Base-by-base conservation (phyloP, 2,797 vertebrate species). In the Rhynchonycteris naso region DNA sequence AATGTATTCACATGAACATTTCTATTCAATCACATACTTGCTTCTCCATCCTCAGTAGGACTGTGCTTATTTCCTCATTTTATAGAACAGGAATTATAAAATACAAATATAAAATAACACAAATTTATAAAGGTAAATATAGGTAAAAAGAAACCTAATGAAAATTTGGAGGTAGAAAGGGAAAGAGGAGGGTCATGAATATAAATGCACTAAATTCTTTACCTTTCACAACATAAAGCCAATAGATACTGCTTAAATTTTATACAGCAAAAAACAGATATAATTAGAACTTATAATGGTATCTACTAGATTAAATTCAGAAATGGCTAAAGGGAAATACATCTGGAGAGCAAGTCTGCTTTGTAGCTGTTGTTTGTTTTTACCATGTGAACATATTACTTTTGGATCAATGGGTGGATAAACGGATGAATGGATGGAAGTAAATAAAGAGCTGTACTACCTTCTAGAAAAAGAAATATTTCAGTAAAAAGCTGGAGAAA, bases 301-400 rank as follows among this genome's bases (percentile, higher is more conserved):
- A 86, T 50, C 33, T 43, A 52, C 30, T 14, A 63, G 26, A 43
- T 63, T 74, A 56, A 84, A 74, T 66, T 72, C 7, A 81, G 33
- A 90, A 80, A 74, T n/a, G 59, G n/a, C 50, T 78, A 54, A 68
- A 78, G 50, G 33, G 35, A 74, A 30, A 26, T 58, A 75, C 35
- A 26, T 79, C 14, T 66, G 65, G 85, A 88, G 47, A 54, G 2
- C 38, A 12, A 84, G 21, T 35, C 38, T 93, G 26, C 24, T 71
- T 47, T 43, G 35, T 68, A n/a, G n/a, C n/a, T 66, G 24, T 90
- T 92, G n/a, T 94, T 79, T 71, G 16, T 79, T 88, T 89, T 93
- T 75, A 75, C 35, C 59, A 80, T 47, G 15, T 56, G 10, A 8
- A 19, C 33, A 5, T 21, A 28, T 52, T 52, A 71, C 30, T 68